phyloP scores from a whole-genome alignment of 2,113 vertebrate genomes.

The Syngnathoides biaculeatus region DNA sequence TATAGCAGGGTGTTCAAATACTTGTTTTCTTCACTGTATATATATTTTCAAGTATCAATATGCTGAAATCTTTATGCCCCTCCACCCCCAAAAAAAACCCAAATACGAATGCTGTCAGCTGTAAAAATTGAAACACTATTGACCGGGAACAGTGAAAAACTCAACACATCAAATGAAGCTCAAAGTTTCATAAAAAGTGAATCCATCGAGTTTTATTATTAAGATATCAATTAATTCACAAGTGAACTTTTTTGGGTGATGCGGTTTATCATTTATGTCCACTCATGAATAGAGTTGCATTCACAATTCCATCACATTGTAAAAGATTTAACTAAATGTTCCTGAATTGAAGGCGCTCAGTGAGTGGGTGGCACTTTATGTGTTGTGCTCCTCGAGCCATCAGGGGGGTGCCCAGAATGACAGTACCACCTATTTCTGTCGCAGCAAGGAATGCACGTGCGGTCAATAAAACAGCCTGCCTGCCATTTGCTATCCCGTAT shows the following conservation, averaged over 20 bases:
- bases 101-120: background rate
- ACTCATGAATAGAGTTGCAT: too few species aligned
- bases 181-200: too few species aligned
- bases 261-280: background rate
- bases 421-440: conserved; percentile 59
- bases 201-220: too few species aligned
- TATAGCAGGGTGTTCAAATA: too few species aligned
- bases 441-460: conserved; percentile 49
- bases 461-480: conserved; percentile 52
- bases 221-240: too few species aligned
- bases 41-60: background rate
- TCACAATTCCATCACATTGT: too few species aligned
- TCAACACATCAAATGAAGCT: too few species aligned
- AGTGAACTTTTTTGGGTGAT: too few species aligned
- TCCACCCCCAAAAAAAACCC: background rate
- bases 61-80: background rate
- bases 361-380: conserved; percentile 13
- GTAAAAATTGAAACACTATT: too few species aligned
- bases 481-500: conserved; percentile 54
- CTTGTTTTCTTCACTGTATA: too few species aligned
- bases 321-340: too few species aligned
- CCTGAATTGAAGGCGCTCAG: conserved; percentile 21
- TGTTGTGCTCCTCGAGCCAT: conserved; percentile 39
- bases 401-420: conserved; percentile 32
- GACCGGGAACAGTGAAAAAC: too few species aligned